Evolutionary conservation across 2,797 vertebrate genomes (phyloP).

Genomic region (Philypnodon macrostomus): DNA sequence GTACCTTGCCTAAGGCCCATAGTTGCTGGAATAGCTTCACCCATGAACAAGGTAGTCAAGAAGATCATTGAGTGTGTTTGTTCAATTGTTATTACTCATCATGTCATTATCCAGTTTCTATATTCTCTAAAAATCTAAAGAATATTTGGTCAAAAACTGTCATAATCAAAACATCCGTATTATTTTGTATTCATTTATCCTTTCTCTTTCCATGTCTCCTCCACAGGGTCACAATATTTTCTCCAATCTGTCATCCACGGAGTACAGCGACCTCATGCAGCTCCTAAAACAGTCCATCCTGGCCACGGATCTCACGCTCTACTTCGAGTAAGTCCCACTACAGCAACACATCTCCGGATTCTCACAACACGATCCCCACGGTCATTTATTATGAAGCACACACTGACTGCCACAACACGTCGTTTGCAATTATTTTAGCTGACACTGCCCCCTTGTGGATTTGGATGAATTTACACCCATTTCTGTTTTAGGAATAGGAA

Average conservation of each 20-base stretch:
- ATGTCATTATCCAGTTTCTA: too few species aligned
- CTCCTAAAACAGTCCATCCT: conserved; percentile 97
- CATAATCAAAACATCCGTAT: too few species aligned
- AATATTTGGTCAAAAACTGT: too few species aligned
- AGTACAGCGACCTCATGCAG: conserved; percentile 98
- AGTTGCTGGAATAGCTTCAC: too few species aligned
- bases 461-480: conserved; percentile 29
- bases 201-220: conserved; percentile 50
- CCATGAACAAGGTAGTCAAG: too few species aligned
- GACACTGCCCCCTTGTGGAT: conserved; percentile 69
- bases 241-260: conserved; percentile 95
- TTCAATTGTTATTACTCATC: too few species aligned
- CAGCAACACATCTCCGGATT: conserved; percentile 12
- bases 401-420: not conserved
- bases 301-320: conserved; percentile 97
- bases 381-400: conserved; percentile 15
- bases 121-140: too few species aligned
- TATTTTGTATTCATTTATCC: not conserved
- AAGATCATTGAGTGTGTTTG: too few species aligned
- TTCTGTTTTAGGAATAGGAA: conserved; percentile 83
- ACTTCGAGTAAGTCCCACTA: conserved; percentile 90
- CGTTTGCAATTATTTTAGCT: conserved; percentile 36
- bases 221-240: conserved; percentile 98
- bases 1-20: too few species aligned
- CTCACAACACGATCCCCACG: conserved; percentile 8